These are phyloP conservation scores for Phoenoteleia sp. DNA, from an alignment of 2,888 invertebrate species.

Conservation along the genomic window DNA sequence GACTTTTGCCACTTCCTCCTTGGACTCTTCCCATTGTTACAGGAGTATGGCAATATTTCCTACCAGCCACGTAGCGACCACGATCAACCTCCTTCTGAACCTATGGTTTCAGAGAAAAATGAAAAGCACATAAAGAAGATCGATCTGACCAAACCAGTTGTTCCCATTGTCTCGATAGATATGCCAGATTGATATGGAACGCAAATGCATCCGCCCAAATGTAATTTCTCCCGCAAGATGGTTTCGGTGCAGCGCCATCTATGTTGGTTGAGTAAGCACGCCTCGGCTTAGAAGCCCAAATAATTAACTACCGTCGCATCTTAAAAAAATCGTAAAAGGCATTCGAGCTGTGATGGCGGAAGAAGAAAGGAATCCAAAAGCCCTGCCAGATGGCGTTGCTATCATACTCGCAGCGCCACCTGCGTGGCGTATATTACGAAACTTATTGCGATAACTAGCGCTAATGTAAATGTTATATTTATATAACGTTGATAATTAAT, in stretches of 20 bases:
- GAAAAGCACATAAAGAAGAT: conserved; percentile 92
- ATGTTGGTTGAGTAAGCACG: too few species aligned
- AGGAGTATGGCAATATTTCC: conserved; percentile 99
- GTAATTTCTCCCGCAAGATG: conserved; percentile 18
- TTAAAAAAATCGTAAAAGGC: too few species aligned
- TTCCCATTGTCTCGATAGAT: conserved; percentile 96
- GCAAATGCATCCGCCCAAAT: conserved; percentile 34
- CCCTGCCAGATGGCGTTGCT: too few species aligned
- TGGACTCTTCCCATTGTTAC: conserved; percentile 96
- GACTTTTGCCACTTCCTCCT: conserved; percentile 99
- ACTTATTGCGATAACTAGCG: too few species aligned
- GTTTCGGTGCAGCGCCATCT: background rate
- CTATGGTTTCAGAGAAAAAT: conserved; percentile 88
- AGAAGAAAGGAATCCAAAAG: too few species aligned
- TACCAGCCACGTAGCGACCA: conserved; percentile 90
- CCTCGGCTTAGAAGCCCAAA: too few species aligned
- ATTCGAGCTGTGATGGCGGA: too few species aligned
- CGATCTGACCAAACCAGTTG: conserved; percentile 94
- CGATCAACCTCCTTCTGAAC: conserved; percentile 86
- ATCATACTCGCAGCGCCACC: too few species aligned
- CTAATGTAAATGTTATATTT: conserved; percentile 31
- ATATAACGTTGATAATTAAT: conserved; percentile 10
- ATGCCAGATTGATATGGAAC: conserved; percentile 94
- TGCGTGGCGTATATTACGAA: too few species aligned
- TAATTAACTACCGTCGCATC: too few species aligned